Evolutionary conservation across 2,797 vertebrate species (phyloP).

Genomic region (Pseudomugil tenellus): DNA sequence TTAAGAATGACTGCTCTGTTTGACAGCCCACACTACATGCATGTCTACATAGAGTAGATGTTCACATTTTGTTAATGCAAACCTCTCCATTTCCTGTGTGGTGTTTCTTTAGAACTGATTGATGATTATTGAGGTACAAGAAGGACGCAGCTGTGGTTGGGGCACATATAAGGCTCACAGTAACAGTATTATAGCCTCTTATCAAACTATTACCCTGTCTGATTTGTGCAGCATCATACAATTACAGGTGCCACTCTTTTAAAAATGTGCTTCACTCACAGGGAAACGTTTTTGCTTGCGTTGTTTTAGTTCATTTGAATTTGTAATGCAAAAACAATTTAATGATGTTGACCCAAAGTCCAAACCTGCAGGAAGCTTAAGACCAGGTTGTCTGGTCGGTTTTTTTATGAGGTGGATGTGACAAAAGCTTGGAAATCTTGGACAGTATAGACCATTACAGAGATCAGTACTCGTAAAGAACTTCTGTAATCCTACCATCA

Average conservation of each 20-base stretch:
- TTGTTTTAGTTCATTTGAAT: conserved; percentile 23
- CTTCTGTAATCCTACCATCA: conserved; percentile 74
- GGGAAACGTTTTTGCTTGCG: neutral
- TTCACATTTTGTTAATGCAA: conserved; percentile 43
- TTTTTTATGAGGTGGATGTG: conserved; percentile 62
- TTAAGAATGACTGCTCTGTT: conserved; percentile 52
- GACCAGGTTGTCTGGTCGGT: conserved; percentile 61
- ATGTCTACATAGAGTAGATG: conserved; percentile 42
- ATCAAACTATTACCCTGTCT: neutral
- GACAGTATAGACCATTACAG: conserved; percentile 75
- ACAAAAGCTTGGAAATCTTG: conserved; percentile 72
- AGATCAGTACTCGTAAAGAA: conserved; percentile 75
- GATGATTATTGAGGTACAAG: conserved; percentile 45
- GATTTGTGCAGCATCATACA: neutral
- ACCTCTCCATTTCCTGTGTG: conserved; percentile 27
- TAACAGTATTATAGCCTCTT: neutral
- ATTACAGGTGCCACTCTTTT: neutral
- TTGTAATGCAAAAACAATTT: conserved; percentile 28
- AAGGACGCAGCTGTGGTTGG: neutral
- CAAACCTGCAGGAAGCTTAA: conserved; percentile 37
- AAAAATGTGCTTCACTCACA: neutral
- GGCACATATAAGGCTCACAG: neutral
- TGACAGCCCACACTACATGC: conserved; percentile 17
- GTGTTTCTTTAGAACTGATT: conserved; percentile 35
- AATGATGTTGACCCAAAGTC: conserved; percentile 25